Evolutionary conservation across 1,140 invertebrate species (phyloP).

Genomic region (Microplitis demolitor): DNA sequence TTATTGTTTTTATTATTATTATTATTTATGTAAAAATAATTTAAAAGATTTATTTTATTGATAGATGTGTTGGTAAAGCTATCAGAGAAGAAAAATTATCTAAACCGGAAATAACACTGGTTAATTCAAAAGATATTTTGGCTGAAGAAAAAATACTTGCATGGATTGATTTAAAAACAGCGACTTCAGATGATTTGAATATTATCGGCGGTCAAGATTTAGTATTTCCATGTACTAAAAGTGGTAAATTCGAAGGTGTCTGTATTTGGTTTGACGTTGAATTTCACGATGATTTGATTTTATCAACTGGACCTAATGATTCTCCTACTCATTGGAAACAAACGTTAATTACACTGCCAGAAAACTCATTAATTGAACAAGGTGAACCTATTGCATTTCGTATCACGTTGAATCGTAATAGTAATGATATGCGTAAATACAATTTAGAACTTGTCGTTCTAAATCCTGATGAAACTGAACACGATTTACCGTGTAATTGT

Average conservation of each 20-base stretch:
- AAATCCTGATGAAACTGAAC: constrained; percentile 72
- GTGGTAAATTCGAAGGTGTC: constrained; percentile 75
- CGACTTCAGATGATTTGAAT: constrained; percentile 72
- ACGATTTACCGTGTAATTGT: constrained; percentile 79
- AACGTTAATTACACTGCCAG: constrained; percentile 83
- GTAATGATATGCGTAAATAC: constrained; percentile 61
- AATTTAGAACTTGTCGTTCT: constrained; percentile 72
- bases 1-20: background rate
- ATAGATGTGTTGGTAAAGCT: constrained; percentile 45
- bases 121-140: constrained; percentile 56
- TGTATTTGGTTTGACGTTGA: constrained; percentile 90
- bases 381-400: constrained; percentile 69
- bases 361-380: constrained; percentile 68
- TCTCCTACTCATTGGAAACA: constrained; percentile 97
- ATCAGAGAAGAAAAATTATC: constrained; percentile 42
- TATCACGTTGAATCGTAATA: constrained; percentile 51
- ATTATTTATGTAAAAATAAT: background rate
- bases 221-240: constrained; percentile 58
- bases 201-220: constrained; percentile 72
- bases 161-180: constrained; percentile 75
- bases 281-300: constrained; percentile 66
- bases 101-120: constrained; percentile 50
- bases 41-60: background rate
- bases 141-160: constrained; percentile 70
- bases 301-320: constrained; percentile 77